A percentile compares a stretch with the other conserved stretches of the same genome.
These are phyloP conservation scores for Drosophila nr. fundita DNA, from an alignment of 2,888 invertebrate genomes.

Conservation along the genomic window DNA sequence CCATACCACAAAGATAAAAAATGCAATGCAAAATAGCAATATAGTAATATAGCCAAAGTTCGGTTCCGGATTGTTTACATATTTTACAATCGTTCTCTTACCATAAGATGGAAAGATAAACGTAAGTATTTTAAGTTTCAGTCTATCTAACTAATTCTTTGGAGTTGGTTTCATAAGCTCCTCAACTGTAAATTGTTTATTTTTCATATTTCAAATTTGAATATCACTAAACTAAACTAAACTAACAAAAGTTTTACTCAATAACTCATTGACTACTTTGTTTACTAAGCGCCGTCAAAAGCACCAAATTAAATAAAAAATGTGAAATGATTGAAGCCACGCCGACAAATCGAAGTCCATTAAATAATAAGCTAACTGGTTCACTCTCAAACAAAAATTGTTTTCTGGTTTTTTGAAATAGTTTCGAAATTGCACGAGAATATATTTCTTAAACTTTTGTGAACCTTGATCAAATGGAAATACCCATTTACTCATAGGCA, in stretches of 20 bases:
- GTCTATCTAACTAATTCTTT: fast-evolving
- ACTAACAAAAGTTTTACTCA: neutral
- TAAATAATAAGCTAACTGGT: neutral
- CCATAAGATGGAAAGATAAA: neutral
- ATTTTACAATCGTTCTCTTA: neutral
- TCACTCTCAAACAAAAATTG: neutral
- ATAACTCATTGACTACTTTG: neutral
- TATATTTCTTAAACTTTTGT: neutral
- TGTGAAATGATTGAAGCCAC: neutral
- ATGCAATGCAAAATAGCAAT: neutral
- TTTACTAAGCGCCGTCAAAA: neutral
- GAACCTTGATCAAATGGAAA: conserved; percentile 1
- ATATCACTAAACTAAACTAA: too few species aligned
- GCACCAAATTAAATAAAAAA: neutral
- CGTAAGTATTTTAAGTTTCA: neutral
- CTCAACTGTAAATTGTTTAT: neutral
- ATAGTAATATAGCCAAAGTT: neutral
- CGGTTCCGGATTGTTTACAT: neutral
- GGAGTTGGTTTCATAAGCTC: neutral
- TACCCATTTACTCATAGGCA: neutral
- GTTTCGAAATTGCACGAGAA: neutral
- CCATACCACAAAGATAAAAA: neutral
- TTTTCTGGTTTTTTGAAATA: neutral
- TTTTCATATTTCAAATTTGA: neutral
- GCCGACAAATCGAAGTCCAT: neutral